phyloP scores from a whole-genome alignment of 2,113 vertebrate species.

The Crypturellus undulatus region DNA sequence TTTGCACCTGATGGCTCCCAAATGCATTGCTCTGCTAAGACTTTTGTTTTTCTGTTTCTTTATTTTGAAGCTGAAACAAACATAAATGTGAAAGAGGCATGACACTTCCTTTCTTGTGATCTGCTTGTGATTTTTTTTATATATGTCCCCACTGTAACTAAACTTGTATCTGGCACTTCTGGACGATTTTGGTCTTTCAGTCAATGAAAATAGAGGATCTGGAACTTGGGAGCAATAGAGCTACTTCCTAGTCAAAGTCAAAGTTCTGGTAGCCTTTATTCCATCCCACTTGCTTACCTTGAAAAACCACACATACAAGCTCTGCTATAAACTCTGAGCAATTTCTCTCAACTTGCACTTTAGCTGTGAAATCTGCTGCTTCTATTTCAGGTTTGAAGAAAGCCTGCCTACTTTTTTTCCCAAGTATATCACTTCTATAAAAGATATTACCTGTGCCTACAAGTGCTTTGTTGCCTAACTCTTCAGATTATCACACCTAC shows the following conservation, averaged over 20 bases:
- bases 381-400: constrained; percentile 22
- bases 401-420: background rate
- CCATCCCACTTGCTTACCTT: background rate
- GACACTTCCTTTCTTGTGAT: constrained; percentile 43
- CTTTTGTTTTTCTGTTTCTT: background rate
- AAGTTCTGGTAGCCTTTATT: background rate
- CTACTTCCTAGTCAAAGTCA: constrained; percentile 10
- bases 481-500: constrained; percentile 1
- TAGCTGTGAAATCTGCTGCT: constrained; percentile 11
- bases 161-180: background rate
- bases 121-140: constrained; percentile 11
- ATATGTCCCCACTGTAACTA: background rate
- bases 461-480: constrained; percentile 33
- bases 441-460: constrained; percentile 15
- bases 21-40: background rate
- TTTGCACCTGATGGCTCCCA: background rate
- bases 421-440: background rate
- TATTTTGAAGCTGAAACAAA: background rate
- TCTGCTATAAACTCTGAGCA: background rate
- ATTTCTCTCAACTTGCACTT: constrained; percentile 1
- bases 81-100: constrained; percentile 41
- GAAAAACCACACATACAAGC: background rate
- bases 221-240: background rate
- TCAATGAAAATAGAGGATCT: background rate
- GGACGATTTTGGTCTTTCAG: background rate